phyloP scores from a whole-genome alignment of 2,113 vertebrate genomes.

The Brachionichthys hirsutus region DNA sequence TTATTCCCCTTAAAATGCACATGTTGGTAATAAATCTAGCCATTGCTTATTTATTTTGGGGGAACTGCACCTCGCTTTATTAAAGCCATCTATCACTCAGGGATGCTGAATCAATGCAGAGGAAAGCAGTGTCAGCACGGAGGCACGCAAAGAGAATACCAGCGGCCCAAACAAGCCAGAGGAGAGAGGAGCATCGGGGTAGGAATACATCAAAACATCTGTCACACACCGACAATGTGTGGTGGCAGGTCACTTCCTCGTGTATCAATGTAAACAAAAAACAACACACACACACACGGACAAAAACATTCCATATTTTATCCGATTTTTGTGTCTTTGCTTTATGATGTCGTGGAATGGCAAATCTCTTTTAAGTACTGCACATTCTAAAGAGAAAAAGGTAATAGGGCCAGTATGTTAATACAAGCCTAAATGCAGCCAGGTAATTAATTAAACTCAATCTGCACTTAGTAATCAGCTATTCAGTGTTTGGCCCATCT shows the following conservation, averaged over 20 bases:
- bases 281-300: rapidly evolving
- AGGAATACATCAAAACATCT: constrained; percentile 51
- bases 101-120: constrained; percentile 74
- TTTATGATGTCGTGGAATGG: background rate
- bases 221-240: constrained; percentile 30
- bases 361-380: constrained; percentile 8
- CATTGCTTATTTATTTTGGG: constrained; percentile 76
- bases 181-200: constrained; percentile 38
- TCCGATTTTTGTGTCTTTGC: background rate
- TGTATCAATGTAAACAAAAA: constrained; percentile 16
- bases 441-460: constrained; percentile 63
- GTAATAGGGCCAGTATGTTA: constrained; percentile 43
- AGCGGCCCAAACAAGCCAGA: constrained; percentile 42
- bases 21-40: constrained; percentile 77
- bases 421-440: constrained; percentile 40
- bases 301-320: background rate
- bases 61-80: constrained; percentile 78
- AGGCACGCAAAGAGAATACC: constrained; percentile 60
- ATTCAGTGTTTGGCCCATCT: constrained; percentile 58
- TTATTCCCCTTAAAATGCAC: constrained; percentile 72
- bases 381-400: background rate
- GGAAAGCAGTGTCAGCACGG: constrained; percentile 70
- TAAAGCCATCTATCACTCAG: constrained; percentile 79
- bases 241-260: constrained; percentile 41
- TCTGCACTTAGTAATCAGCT: constrained; percentile 65